Evolutionary conservation across 2,113 vertebrate genomes (phyloP).

Genomic region (Edolisoma coerulescens): DNA sequence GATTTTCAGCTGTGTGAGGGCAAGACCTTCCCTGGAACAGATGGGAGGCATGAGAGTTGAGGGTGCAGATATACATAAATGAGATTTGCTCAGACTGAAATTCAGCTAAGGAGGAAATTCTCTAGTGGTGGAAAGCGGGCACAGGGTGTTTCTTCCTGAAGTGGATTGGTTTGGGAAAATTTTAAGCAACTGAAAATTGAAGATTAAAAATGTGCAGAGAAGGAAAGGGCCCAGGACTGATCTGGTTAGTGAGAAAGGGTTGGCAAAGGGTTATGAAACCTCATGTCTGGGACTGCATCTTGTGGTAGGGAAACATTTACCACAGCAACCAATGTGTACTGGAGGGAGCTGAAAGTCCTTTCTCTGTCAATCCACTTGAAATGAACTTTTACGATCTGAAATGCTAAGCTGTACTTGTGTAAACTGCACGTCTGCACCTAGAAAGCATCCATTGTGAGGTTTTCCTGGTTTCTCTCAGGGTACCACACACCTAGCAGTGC

Average conservation of each 20-base stretch:
- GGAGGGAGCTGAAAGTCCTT: constrained; percentile 7
- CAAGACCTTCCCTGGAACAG: not conserved
- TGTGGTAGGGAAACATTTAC: constrained; percentile 50
- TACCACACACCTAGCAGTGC: not conserved
- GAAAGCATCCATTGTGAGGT: not conserved
- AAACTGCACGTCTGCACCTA: not conserved
- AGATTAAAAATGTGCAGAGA: not conserved
- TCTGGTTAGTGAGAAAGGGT: constrained; percentile 5
- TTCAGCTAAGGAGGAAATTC: not conserved
- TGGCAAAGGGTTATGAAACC: constrained; percentile 42
- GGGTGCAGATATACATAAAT: not conserved
- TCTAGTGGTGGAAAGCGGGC: not conserved
- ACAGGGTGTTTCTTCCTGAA: not conserved
- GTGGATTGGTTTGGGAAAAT: not conserved
- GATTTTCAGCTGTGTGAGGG: not conserved
- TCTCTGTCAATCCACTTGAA: constrained; percentile 1
- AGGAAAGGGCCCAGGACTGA: not conserved
- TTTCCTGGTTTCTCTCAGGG: constrained; percentile 15
- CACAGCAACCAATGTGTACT: constrained; percentile 36
- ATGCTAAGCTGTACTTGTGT: not conserved
- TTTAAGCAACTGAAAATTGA: not conserved
- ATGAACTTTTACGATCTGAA: not conserved
- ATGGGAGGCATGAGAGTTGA: not conserved
- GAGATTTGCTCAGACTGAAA: not conserved
- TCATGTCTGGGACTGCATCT: constrained; percentile 58